These are phyloP conservation scores for Trichopoda pennipes DNA, from an alignment of 2,888 invertebrate species.

Conservation along the genomic window DNA sequence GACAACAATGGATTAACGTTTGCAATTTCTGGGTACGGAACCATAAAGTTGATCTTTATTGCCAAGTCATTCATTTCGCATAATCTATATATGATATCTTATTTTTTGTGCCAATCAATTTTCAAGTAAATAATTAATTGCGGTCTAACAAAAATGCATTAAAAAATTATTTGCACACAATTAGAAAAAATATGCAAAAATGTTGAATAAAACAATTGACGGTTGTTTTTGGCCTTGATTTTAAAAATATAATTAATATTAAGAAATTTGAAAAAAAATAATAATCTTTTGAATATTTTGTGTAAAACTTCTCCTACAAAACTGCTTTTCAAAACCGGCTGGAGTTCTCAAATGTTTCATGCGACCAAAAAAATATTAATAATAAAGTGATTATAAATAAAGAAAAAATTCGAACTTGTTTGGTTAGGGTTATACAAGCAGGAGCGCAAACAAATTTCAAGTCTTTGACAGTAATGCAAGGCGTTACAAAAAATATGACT, in stretches of 20 bases:
- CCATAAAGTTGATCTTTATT: no score
- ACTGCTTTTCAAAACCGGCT: slow-evolving; percentile 33
- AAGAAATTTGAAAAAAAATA: not conserved
- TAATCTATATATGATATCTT: no score
- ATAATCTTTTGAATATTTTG: slow-evolving; percentile 2
- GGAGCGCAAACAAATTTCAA: not conserved
- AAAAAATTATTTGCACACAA: slow-evolving; percentile 1
- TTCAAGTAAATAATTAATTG: no score
- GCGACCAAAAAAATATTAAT: no score
- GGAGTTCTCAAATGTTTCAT: slow-evolving; percentile 3
- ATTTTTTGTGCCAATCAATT: no score
- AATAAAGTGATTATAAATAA: no score
- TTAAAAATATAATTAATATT: slow-evolving; percentile 45
- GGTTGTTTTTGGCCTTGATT: slow-evolving; percentile 54
- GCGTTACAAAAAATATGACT: slow-evolving; percentile 8
- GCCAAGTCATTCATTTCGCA: no score
- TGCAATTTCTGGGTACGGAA: no score
- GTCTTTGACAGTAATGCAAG: slow-evolving; percentile 13
- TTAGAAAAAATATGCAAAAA: slow-evolving; percentile 5
- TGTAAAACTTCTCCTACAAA: not conserved
- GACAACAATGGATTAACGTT: no score
- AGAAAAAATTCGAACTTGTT: no score
- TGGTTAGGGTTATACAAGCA: not conserved
- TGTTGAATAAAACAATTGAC: slow-evolving; percentile 15
- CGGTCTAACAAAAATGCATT: no score